phyloP scores from a whole-genome alignment of 2,888 invertebrate species.

The Amphipoea lucens region DNA sequence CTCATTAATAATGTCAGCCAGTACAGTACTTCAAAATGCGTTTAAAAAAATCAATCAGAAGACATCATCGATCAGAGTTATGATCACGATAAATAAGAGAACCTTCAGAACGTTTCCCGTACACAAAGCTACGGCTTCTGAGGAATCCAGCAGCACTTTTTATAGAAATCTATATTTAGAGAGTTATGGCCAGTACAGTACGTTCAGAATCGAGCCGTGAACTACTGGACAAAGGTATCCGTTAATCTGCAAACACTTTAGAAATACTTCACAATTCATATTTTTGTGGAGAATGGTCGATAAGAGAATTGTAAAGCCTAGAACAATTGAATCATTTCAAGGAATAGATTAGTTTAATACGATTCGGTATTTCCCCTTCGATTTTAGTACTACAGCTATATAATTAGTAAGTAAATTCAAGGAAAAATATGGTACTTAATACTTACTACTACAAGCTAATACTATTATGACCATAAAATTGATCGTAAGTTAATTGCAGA shows the following conservation, averaged over 20 bases:
- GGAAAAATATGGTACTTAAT: constrained; percentile 7
- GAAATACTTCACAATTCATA: constrained; percentile 22
- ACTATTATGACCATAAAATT: not conserved
- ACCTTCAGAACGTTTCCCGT: constrained; percentile 45
- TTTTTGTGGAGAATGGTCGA: not conserved
- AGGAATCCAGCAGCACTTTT: constrained; percentile 81
- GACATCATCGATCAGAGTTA: constrained; percentile 29
- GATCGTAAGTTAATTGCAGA: not conserved
- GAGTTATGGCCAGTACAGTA: constrained; percentile 76
- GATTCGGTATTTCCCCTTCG: constrained; percentile 15
- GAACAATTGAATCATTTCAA: not conserved
- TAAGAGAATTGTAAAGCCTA: not conserved
- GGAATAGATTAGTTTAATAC: not conserved
- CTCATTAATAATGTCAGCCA: constrained; percentile 45
- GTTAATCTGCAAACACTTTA: constrained; percentile 40
- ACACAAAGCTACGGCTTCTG: constrained; percentile 70
- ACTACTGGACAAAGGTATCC: constrained; percentile 74
- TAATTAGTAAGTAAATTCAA: not conserved
- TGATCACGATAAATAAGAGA: constrained; percentile 34
- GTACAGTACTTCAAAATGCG: constrained; percentile 7
- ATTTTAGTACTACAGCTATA: not conserved
- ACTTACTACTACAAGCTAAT: not conserved
- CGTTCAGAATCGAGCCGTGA: constrained; percentile 71
- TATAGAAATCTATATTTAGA: constrained; percentile 83
- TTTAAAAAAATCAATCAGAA: constrained; percentile 30